Conservation (phyloP, 2,113 vertebrate species). For the Alectura lathami region DNA sequence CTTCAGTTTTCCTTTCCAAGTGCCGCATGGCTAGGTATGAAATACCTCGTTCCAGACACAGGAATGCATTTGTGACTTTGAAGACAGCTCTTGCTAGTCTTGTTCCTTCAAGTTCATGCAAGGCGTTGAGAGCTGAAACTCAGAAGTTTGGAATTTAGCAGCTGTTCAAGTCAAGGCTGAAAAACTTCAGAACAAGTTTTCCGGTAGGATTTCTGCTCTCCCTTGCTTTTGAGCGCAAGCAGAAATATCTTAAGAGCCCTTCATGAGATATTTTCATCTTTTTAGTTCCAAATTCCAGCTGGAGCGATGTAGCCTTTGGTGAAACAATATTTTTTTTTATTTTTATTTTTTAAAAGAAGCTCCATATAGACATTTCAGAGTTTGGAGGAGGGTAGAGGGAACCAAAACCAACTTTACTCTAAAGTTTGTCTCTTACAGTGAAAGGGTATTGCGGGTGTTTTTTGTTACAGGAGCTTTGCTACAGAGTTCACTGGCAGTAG, state of each 20-base stretch:
- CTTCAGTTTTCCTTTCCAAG: neutral
- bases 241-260: neutral
- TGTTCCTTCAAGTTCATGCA: neutral
- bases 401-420: neutral
- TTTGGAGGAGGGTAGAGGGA: neutral
- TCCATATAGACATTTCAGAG: neutral
- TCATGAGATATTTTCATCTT: neutral
- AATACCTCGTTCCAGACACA: neutral
- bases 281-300: neutral
- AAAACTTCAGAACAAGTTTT: neutral
- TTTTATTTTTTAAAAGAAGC: neutral
- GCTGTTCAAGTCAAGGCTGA: neutral
- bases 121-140: neutral
- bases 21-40: accelerated
- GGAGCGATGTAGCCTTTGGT: neutral
- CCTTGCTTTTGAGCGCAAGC: neutral
- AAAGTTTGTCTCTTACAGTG: neutral
- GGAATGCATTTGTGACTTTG: accelerated
- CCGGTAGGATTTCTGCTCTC: neutral
- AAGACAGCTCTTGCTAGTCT: neutral
- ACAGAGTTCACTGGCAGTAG: accelerated
- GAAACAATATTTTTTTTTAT: neutral
- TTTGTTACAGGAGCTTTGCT: neutral
- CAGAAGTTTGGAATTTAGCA: neutral
- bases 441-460: neutral